Conservation (phyloP, 2,888 invertebrate species). For the Abrostola tripartita region DNA sequence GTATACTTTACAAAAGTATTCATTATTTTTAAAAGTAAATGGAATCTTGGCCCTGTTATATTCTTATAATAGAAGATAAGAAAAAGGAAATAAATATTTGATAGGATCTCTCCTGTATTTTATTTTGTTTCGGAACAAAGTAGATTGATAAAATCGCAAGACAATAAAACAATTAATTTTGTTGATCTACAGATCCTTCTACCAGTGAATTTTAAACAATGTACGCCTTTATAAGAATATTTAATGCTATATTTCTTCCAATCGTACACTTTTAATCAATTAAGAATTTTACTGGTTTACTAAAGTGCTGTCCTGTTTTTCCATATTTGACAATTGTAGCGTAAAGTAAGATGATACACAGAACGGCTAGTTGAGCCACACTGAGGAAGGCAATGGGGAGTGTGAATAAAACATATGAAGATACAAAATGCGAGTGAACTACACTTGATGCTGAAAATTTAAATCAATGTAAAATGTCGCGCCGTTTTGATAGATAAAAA, state of each 20-base stretch:
- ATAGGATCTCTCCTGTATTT: conserved; percentile 56
- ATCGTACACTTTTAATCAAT: no score
- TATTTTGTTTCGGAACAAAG: conserved; percentile 52
- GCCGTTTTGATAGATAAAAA: no score
- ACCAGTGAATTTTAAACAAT: not conserved
- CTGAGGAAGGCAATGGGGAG: not conserved
- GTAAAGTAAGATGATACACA: no score
- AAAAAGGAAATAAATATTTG: conserved; percentile 67
- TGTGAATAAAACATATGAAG: conserved; percentile 2
- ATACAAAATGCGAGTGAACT: not conserved
- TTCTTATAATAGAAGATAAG: conserved; percentile 65
- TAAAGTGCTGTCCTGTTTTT: no score
- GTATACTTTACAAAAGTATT: conserved; percentile 27
- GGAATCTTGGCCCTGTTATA: conserved; percentile 57
- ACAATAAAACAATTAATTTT: conserved; percentile 39
- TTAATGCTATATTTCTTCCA: no score
- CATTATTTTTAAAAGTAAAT: conserved; percentile 59
- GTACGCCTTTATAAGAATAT: no score
- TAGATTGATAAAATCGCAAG: conserved; percentile 36
- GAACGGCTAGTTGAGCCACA: not conserved
- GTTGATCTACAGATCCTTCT: not conserved
- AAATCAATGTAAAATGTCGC: not conserved
- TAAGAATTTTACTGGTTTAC: no score
- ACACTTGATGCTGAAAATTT: not conserved
- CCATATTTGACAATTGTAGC: no score